Evolutionary conservation across 2,797 vertebrate genomes (phyloP).

Genomic region (Euphonia xanthogaster): DNA sequence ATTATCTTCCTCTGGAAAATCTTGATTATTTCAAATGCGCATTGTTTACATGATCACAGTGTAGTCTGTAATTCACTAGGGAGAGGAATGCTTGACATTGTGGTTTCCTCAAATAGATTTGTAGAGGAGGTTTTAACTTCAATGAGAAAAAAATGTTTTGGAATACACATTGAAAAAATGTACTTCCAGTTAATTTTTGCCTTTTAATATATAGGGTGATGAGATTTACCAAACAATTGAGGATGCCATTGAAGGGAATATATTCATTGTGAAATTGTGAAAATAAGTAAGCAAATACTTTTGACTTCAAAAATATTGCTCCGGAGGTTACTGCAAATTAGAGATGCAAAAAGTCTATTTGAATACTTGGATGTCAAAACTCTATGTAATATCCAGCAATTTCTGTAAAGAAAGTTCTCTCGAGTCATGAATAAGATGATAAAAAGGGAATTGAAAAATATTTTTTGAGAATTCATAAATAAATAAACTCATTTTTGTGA

Average conservation of each 20-base stretch:
- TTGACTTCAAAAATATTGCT: background rate
- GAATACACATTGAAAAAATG: background rate
- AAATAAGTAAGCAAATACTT: background rate
- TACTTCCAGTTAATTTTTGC: accelerated
- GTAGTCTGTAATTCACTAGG: background rate
- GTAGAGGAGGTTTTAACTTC: background rate
- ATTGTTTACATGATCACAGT: background rate
- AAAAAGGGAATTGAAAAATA: background rate
- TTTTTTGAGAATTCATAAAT: background rate
- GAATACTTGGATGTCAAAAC: background rate
- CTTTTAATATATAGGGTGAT: background rate
- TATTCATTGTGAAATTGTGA: background rate
- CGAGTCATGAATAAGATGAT: background rate
- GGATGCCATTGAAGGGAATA: background rate
- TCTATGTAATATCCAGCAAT: background rate
- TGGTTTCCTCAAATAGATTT: background rate
- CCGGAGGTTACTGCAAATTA: background rate
- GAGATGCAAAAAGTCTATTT: background rate
- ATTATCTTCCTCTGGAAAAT: background rate
- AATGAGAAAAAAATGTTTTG: background rate
- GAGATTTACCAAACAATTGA: background rate
- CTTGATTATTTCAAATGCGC: background rate
- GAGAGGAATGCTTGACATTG: background rate
- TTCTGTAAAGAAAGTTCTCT: background rate
- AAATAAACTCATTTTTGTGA: background rate